Evolutionary conservation across 1,140 invertebrate species (phyloP), one percentile per base, ranked within the genome.

Genomic region (Triops cancriformis): DNA sequence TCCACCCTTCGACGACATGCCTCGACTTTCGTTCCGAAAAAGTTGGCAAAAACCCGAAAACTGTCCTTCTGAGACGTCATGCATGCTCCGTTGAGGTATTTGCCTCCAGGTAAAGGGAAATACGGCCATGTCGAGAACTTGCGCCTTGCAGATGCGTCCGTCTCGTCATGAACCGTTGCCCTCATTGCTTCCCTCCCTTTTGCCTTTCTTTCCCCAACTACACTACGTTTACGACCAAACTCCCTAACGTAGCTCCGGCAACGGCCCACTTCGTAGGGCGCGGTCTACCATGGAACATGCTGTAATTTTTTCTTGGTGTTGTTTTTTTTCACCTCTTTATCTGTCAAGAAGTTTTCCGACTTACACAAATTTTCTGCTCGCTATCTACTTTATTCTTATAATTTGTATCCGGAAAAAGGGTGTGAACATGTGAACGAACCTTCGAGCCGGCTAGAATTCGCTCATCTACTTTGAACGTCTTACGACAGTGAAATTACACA

Each of bases 151-250:
- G 51, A 64, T 64, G 51, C 51, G 51, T 64, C 51, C 51, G 51
- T 64, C 51, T 64, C 51, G 51, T 64, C 51, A 64, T 64, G 51
- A 64, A 23, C 51, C 51, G 51, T 64, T 64, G 51, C 51, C 51
- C 51, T 18, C 18, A 6, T 64, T 14, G 14, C 45, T 64, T 64
- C 4, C 51, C 51, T 23, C n/a, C 51, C 23, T 64, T 18, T 18
- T 23, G 10, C 51, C 23, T 64, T 64, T 18, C 51, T 64, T 64
- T n/a, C n/a, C n/a, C n/a, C 23, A 64, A 23, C 51, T 64, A 18
- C 23, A 23, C 51, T 23, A 45, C 18, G 23, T 23, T 64, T 64
- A 14, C 10, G 14, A 64, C 18, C 9, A 14, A 6, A 14, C 51
- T 64, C 0, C 51, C 51, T 64, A 9, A 9, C 51, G n/a, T n/a